Evolutionary conservation across 2,888 invertebrate genomes (phyloP).

Genomic region (Stenurella melanura): DNA sequence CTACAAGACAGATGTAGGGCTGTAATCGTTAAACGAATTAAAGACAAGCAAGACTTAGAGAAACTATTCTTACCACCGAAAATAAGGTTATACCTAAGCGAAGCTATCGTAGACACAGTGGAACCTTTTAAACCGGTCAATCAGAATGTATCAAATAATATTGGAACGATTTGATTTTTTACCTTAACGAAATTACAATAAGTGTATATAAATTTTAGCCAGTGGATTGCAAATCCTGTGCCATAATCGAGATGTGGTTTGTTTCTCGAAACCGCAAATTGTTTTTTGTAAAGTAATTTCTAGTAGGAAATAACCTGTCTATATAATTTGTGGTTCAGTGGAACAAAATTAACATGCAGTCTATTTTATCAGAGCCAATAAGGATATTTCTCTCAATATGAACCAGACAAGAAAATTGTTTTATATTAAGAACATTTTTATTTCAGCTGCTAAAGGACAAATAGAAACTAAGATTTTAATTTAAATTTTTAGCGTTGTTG

Average conservation of each 20-base stretch:
- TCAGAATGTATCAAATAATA: constrained; percentile 61
- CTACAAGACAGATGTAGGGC: constrained; percentile 82
- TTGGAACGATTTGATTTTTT: constrained; percentile 52
- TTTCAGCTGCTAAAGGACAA: too few species aligned
- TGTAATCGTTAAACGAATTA: constrained; percentile 77
- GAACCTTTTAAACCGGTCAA: constrained; percentile 68
- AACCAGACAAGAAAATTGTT: too few species aligned
- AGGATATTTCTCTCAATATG: too few species aligned
- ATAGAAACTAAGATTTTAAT: too few species aligned
- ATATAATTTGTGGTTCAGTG: constrained; percentile 1
- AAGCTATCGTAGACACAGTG: constrained; percentile 73
- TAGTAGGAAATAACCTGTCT: not conserved
- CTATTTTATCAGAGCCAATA: too few species aligned
- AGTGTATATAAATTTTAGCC: constrained; percentile 24
- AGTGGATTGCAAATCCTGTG: constrained; percentile 40
- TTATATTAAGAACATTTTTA: too few species aligned
- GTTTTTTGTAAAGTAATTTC: not conserved
- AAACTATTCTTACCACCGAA: constrained; percentile 77
- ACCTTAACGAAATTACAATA: constrained; percentile 7
- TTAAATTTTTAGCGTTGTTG: too few species aligned
- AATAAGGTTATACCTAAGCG: constrained; percentile 77
- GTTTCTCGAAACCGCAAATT: constrained; percentile 19
- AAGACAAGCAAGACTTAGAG: constrained; percentile 74
- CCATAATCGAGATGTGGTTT: constrained; percentile 20
- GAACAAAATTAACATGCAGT: not conserved